Base-by-base conservation (phyloP, 1,140 invertebrate genomes). In the Camponotus vicinus region DNA sequence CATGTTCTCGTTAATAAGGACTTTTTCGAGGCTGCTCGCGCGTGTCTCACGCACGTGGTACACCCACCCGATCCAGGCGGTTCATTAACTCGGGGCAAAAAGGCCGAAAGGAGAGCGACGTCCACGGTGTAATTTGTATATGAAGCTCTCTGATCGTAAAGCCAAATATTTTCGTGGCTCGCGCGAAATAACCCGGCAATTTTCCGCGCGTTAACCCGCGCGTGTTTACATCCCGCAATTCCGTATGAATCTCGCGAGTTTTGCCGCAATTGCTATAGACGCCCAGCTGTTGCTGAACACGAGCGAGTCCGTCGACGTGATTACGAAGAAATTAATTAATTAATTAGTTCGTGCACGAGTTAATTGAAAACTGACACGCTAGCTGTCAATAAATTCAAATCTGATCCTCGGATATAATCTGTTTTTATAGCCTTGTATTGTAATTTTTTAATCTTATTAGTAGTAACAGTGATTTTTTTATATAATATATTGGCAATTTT, bases 191-290 rank as follows among this genome's bases (percentile, higher is more conserved):
- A 55, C 59, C 21, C 63, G 71, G 86, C 87, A 87, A 89, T 91
- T 91, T 91, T 87, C 87, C 69, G 88, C 86, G 57, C 64, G 61
- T 91, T 91, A 86, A 79, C 52, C 59, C 37, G 71, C 59, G 83
- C 84, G 83, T 79, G 67, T 73, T 90, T 77, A 55, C 34, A 61
- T 64, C 18, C 15, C 21, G 70, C 57, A 55, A 77, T 75, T 45
- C 18, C 59, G 13, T 32, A 42, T 6, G 27, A 13, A 15, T 18
- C 8, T 21, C 42, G 1, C 13, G 55, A 75, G 21, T 75, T 83
- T 75, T 75, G 67, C 27, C 8, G 21, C 37, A 61, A 61, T 40
- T 8, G 37, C 13, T 7, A 7, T 7, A 7, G 11, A 49, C 15
- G 27, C 40, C 3, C 37, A 57, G 52, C 40, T 55, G 34, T 63